A percentile compares a stretch with the other conserved stretches of the same genome.
Conservation (phyloP, 2,888 invertebrate genomes). For the Chaetogeoica ovagalla region DNA sequence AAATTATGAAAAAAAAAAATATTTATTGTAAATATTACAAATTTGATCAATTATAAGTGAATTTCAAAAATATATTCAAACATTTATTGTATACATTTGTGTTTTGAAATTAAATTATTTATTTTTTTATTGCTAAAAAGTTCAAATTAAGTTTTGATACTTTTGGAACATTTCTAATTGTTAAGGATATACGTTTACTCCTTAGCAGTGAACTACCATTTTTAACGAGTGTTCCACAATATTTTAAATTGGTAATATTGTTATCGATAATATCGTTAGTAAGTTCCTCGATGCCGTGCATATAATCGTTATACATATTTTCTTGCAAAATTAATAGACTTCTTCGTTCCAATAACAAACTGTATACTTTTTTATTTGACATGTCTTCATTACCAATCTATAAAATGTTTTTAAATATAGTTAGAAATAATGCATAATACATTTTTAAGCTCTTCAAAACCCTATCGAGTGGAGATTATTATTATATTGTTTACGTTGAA, state of each 20-base stretch:
- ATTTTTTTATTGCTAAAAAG: conserved; percentile 13
- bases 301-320: conserved; percentile 77
- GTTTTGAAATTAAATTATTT: conserved; percentile 16
- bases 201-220: conserved; percentile 67
- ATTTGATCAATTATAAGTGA: conserved; percentile 41
- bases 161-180: conserved; percentile 91
- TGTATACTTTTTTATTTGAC: conserved; percentile 64
- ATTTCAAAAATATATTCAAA: conserved; percentile 45
- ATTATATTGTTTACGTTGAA: no score
- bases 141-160: conserved; percentile 70
- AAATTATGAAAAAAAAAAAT: conserved; percentile 15
- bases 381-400: conserved; percentile 55
- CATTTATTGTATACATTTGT: conserved; percentile 39
- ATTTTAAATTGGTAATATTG: conserved; percentile 68
- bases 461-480: no score
- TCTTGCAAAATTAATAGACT: conserved; percentile 85
- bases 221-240: conserved; percentile 65
- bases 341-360: conserved; percentile 80
- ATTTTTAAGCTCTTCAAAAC: no score
- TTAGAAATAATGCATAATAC: no score
- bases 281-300: conserved; percentile 83
- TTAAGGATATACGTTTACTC: conserved; percentile 80
- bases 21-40: conserved; percentile 48
- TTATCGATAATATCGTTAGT: conserved; percentile 68
- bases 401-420: conserved; percentile 48